Evolutionary conservation across 37 sponge, comb jelly and placozoan species (phyloP), one percentile per base, ranked within the genome.

Genomic region (Chondrilla cf. caribensis): DNA sequence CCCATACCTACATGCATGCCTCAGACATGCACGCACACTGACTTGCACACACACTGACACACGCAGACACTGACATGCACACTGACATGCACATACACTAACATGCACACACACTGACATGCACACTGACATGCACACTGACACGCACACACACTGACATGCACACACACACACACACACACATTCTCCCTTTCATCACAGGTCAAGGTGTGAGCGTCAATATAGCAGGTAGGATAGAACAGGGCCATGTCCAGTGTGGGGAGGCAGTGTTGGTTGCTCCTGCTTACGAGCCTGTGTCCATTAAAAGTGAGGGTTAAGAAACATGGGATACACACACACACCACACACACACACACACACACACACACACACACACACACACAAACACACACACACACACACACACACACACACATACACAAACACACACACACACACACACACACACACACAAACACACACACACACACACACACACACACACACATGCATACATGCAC

Each of bases 281-380:
- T 26, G 89, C 91, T 8, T 76, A 83, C 1, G 90, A 93, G 57
- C 33, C 75, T 3, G 88, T 88, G 18, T 67, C 66, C 29, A 83
- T 97, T 32, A 97, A 87, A 84, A 79, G 97, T 93, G 55, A 58
- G 84, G n/a, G n/a, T n/a, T n/a, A n/a, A n/a, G n/a, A n/a, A n/a
- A n/a, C n/a, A n/a, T n/a, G n/a, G n/a, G n/a, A 64, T 0, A 26
- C 17, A 28, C 29, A 33, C 35, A 67, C 68, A 67, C 68, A 26
- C 29, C 6, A 22, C 64, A 62, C 29, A 26, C 68, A 67, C 54
- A 29, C 67, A 33, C 51, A 47, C 51, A 11, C 51, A 47, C 51
- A 11, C 51, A 47, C 51, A 47, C 51, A 47, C 11, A 47, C 51
- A 47, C 51, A 47, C 51, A 47, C 51, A 47, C 51, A 47, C 51